Conservation (phyloP, 2,888 invertebrate genomes). For the Drosophila tanythrix region DNA sequence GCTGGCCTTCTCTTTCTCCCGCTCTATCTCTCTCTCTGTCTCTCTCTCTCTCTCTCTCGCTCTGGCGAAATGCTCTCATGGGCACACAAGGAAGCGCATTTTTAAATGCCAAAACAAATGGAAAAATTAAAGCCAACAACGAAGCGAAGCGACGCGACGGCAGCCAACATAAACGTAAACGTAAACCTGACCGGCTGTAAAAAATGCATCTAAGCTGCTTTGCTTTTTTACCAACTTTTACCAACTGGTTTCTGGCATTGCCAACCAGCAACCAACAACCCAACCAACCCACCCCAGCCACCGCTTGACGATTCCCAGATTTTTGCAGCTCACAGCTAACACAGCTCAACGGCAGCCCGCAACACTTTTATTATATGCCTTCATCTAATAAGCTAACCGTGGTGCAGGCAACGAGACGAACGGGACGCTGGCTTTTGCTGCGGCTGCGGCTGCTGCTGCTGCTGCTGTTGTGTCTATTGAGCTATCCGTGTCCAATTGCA, state of each 20-base stretch:
- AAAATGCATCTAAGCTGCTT: constrained; percentile 81
- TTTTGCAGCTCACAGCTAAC: constrained; percentile 48
- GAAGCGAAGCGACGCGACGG: constrained; percentile 49
- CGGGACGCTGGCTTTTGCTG: constrained; percentile 20
- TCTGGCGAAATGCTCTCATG: constrained; percentile 55
- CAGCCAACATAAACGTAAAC: constrained; percentile 37
- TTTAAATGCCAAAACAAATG: constrained; percentile 80
- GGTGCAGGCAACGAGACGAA: constrained; percentile 41
- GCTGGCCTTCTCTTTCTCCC: constrained; percentile 26
- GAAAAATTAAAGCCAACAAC: constrained; percentile 81
- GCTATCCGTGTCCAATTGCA: constrained; percentile 81
- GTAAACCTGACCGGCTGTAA: constrained; percentile 53
- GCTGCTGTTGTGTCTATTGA: constrained; percentile 67
- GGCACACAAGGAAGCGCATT: constrained; percentile 79
- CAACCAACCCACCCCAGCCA: constrained; percentile 19
- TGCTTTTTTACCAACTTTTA: constrained; percentile 76
- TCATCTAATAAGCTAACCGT: constrained; percentile 76
- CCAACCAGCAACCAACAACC: constrained; percentile 40
- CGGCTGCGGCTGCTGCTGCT: constrained; percentile 36
- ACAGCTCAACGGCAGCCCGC: constrained; percentile 66
- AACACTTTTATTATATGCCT: constrained; percentile 82
- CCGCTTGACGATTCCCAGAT: constrained; percentile 51
- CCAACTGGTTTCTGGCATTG: constrained; percentile 75
- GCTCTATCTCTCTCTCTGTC: neutral
- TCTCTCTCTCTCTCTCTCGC: neutral